Base-by-base conservation (phyloP, 2,113 vertebrate genomes). In the Xiphophorus hellerii region DNA sequence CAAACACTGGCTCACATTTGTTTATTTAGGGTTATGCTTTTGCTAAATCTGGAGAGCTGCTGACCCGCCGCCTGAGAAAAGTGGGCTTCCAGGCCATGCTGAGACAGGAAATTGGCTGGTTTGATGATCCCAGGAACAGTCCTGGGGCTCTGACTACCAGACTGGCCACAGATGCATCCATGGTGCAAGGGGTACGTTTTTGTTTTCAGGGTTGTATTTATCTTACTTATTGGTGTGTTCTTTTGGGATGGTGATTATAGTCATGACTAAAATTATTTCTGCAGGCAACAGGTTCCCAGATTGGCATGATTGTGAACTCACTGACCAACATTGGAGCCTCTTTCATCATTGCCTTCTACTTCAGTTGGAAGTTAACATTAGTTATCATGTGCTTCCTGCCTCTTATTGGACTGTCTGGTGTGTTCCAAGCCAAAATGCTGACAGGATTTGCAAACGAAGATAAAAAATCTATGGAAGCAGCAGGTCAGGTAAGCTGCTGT, bases 321-420 rank as follows among this genome's bases (percentile, higher is more conserved):
- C 5, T 95, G 86, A 93, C 93, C 76, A 95, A 69, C 84, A 93
- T 95, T 5, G 93, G 93, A 44, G 93, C 84, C 0, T 92, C 94
- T 3, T 85, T 95, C 58, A 93, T 94, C 77, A 94, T 95, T 62
- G 93, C 94, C 22, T 94, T 94, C 71, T 94, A 91, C 92, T 95
- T 92, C 86, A 95, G 94, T 70, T 95, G 94, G 94, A 95, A 95
- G 80, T 82, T 95, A 66, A 89, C 92, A 31, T 76, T 95, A n/a
- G 93, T 95, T 5, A 92, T 95, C 6, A 63, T 89, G 72, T 94
- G 94, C 78, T 95, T 95, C 84, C 79, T 95, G 60, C 94, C 94
- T 0, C 83, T 95, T 44, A 90, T 95, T 35, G 94, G 86, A 1
- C 76, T 95, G 20, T 93, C 93, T 6, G 94, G 92, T 17, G 81